Evolutionary conservation across 1,140 invertebrate species (phyloP).

Genomic region (Trinorchestia longiramus): DNA sequence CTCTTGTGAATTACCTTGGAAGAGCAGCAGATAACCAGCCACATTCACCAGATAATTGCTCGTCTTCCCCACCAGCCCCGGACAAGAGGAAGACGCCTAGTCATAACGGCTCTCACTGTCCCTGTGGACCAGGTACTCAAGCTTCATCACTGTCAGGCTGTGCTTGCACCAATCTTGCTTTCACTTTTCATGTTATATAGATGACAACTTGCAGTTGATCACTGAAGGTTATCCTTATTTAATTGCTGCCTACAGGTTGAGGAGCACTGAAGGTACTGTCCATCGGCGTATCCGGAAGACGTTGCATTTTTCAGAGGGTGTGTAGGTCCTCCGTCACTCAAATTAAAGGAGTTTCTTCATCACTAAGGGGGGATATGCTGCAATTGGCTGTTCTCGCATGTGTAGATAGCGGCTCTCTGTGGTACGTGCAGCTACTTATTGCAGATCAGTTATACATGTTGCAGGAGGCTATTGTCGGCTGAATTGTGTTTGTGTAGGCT

Average conservation of each 20-base stretch:
- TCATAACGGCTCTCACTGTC: background rate
- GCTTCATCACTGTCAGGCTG: background rate
- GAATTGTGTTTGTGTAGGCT: no score
- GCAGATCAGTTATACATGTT: no score
- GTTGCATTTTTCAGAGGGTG: background rate
- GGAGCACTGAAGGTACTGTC: no score
- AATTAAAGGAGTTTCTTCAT: no score
- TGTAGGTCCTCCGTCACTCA: no score
- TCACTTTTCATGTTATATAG: background rate
- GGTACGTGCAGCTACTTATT: no score
- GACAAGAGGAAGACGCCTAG: background rate
- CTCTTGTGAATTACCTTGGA: background rate
- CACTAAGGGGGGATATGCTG: no score
- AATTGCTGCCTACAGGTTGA: background rate
- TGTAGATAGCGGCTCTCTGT: no score
- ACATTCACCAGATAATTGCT: background rate
- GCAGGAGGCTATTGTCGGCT: no score
- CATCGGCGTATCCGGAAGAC: background rate
- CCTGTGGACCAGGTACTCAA: background rate
- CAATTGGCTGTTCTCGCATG: no score
- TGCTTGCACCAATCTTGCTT: background rate
- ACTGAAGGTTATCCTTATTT: background rate
- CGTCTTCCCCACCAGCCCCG: background rate
- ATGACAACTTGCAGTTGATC: background rate
- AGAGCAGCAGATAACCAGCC: background rate